Evolutionary conservation across 2,797 vertebrate genomes (phyloP).

Genomic region (Onychomys arenicola): DNA sequence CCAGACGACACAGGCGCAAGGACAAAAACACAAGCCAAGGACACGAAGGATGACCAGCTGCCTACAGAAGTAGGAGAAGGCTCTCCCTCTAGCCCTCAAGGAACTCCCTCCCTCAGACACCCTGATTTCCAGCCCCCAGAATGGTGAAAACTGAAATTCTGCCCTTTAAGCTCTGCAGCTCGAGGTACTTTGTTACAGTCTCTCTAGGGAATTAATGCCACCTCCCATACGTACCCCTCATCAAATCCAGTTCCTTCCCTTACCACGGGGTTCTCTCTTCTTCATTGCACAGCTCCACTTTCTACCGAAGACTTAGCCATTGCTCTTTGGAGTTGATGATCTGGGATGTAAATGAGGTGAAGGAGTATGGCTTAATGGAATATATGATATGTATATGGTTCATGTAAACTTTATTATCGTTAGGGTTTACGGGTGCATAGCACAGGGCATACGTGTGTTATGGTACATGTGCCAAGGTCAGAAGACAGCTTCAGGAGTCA

Average conservation of each 20-base stretch:
- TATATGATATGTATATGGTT: not conserved
- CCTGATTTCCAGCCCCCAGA: not conserved
- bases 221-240: not conserved
- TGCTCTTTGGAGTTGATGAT: not conserved
- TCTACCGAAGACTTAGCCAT: not conserved
- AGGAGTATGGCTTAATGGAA: not conserved
- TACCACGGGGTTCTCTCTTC: not conserved
- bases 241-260: not conserved
- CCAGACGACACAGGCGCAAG: not conserved
- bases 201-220: not conserved
- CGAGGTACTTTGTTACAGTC: not conserved
- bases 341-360: not conserved
- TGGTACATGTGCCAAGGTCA: not conserved
- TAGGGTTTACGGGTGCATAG: not conserved
- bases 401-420: not conserved
- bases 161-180: not conserved
- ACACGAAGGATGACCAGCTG: rapidly evolving
- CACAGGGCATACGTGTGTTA: not conserved
- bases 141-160: not conserved
- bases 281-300: not conserved
- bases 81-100: rapidly evolving
- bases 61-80: not conserved
- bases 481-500: not conserved
- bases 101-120: rapidly evolving
- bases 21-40: rapidly evolving